Percentiles rank a stretch among this genome's conserved stretches.
phyloP scores from a whole-genome alignment of 2,113 vertebrate species.

The Macquaria australasica region DNA sequence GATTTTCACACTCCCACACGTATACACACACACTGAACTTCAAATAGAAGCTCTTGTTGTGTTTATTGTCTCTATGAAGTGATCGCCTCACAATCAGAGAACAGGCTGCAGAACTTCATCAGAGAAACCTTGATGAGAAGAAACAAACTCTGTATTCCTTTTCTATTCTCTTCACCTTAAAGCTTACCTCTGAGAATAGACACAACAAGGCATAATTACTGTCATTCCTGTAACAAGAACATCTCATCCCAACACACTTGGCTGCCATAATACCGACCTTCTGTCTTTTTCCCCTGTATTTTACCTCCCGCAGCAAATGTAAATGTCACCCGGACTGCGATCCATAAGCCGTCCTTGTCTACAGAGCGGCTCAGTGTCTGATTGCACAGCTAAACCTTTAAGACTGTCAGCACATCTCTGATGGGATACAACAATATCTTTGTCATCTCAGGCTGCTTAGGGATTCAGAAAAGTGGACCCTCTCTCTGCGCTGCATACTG shows the following conservation, averaged over 20 bases:
- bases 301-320: slow-evolving; percentile 28
- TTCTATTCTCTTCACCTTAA: not conserved
- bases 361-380: slow-evolving; percentile 33
- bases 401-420: slow-evolving; percentile 26
- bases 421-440: slow-evolving; percentile 42
- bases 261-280: slow-evolving; percentile 9
- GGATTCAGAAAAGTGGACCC: slow-evolving; percentile 2
- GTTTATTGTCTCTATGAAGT: not conserved
- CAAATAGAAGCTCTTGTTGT: slow-evolving; percentile 13
- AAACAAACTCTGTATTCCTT: not conserved
- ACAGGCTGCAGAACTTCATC: not conserved
- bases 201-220: slow-evolving; percentile 46
- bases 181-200: slow-evolving; percentile 16
- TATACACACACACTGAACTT: slow-evolving; percentile 2
- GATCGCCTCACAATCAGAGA: not conserved
- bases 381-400: slow-evolving; percentile 42
- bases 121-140: not conserved
- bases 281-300: slow-evolving; percentile 6
- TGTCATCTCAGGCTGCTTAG: slow-evolving; percentile 35
- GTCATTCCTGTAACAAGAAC: not conserved
- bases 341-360: not conserved
- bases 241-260: slow-evolving; percentile 1
- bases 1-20: not conserved
- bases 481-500: not conserved
- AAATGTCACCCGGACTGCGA: slow-evolving; percentile 50